phyloP scores from a whole-genome alignment of 2,797 vertebrate genomes.

The Propithecus perrieri region DNA sequence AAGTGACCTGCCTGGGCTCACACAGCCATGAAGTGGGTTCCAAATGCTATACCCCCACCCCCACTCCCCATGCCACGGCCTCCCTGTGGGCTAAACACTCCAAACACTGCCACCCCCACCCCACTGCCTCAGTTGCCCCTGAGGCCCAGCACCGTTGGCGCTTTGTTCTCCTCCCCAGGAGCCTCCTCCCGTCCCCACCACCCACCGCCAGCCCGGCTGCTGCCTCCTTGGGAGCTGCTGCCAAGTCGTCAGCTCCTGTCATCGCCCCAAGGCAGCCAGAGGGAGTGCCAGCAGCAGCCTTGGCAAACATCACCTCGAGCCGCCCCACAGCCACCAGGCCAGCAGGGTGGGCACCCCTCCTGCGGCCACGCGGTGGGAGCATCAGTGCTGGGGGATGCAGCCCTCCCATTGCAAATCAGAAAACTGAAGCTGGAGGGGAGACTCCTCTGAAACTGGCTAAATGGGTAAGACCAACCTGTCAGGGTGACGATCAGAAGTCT shows the following conservation, averaged over 20 bases:
- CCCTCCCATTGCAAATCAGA: not conserved
- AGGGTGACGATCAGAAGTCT: not conserved
- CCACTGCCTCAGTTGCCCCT: not conserved
- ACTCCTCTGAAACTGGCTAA: not conserved
- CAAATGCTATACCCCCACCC: too few relatives aligned
- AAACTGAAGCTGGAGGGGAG: not conserved
- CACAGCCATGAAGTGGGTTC: not conserved
- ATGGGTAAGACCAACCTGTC: not conserved
- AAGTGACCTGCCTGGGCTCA: not conserved
- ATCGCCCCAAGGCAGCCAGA: not conserved
- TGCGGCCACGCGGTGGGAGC: accelerated
- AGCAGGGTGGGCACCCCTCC: not conserved
- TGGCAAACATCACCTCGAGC: not conserved
- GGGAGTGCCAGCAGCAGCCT: not conserved
- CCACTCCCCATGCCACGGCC: accelerated
- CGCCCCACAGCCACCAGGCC: not conserved
- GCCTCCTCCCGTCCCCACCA: not conserved
- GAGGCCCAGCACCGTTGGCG: not conserved
- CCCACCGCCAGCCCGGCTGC: not conserved
- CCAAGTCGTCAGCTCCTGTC: conserved; percentile 39
- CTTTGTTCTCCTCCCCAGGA: not conserved
- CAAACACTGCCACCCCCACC: not conserved
- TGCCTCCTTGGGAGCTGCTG: not conserved
- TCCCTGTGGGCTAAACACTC: not conserved
- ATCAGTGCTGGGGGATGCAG: accelerated